These are phyloP conservation scores for Teleopsis dalmanni DNA, from an alignment of 1,140 invertebrate genomes.

Conservation along the genomic window DNA sequence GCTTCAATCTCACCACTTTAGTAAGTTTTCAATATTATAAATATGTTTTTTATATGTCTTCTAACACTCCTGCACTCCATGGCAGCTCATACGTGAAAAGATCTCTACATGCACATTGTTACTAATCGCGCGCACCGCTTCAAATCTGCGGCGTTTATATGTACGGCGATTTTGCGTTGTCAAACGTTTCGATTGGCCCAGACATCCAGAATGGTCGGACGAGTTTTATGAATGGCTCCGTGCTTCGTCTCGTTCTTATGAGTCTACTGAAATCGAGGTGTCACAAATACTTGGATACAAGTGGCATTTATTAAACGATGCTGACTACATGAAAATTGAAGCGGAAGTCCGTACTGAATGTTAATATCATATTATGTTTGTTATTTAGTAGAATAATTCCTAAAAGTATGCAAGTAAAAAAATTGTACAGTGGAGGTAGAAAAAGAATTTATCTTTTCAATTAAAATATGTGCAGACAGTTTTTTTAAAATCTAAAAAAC, in stretches of 20 bases:
- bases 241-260: conserved; percentile 54
- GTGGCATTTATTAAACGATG: conserved; percentile 69
- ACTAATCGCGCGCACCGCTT: conserved; percentile 59
- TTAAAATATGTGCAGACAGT: too few species aligned
- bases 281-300: conserved; percentile 57
- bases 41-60: not conserved
- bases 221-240: conserved; percentile 64
- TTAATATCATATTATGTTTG: too few species aligned
- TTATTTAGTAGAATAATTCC: too few species aligned
- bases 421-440: too few species aligned
- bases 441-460: too few species aligned
- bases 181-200: conserved; percentile 62
- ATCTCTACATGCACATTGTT: conserved; percentile 73
- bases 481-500: too few species aligned
- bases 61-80: not conserved
- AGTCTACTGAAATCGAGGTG: conserved; percentile 59
- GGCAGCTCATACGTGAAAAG: conserved; percentile 64
- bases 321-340: conserved; percentile 53
- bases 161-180: conserved; percentile 67
- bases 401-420: too few species aligned
- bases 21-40: conserved; percentile 38
- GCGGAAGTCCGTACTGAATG: conserved; percentile 11
- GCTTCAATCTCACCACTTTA: conserved; percentile 57
- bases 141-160: conserved; percentile 56
- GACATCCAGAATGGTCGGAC: conserved; percentile 57